Conservation (phyloP, 2,113 vertebrate genomes). For the Cyanoramphus novaezelandiae region DNA sequence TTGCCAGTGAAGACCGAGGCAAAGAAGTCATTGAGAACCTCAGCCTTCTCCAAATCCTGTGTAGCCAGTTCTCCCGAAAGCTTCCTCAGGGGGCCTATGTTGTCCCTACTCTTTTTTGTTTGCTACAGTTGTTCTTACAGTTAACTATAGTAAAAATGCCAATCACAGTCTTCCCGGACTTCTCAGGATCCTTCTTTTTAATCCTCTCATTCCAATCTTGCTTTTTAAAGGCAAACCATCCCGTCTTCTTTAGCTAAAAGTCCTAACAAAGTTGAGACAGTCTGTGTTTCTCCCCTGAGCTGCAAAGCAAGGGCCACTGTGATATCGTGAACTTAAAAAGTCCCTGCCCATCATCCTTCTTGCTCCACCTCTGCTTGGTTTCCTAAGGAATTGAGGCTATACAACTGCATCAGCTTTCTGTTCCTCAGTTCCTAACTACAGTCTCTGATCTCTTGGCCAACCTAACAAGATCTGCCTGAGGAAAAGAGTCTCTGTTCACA, state of each 20-base stretch:
- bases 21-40: too few species aligned
- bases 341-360: not conserved
- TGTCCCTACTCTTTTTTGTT: too few species aligned
- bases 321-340: not conserved
- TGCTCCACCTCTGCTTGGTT: fast-evolving
- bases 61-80: too few species aligned
- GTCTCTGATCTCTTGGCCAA: not conserved
- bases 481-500: not conserved
- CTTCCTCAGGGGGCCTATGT: too few species aligned
- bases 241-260: not conserved
- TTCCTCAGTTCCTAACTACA: not conserved
- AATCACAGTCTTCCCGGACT: not conserved
- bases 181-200: not conserved
- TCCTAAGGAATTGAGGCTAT: not conserved
- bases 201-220: not conserved
- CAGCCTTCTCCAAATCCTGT: too few species aligned
- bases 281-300: not conserved
- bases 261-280: not conserved
- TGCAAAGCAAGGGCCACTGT: not conserved
- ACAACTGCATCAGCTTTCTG: not conserved
- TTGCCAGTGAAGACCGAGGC: too few species aligned
- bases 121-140: not conserved
- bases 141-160: not conserved
- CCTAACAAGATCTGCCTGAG: not conserved
- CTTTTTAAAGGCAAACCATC: not conserved